These are phyloP conservation scores for Cataglyphis altisquamis DNA, from an alignment of 2,888 invertebrate species.

Conservation along the genomic window DNA sequence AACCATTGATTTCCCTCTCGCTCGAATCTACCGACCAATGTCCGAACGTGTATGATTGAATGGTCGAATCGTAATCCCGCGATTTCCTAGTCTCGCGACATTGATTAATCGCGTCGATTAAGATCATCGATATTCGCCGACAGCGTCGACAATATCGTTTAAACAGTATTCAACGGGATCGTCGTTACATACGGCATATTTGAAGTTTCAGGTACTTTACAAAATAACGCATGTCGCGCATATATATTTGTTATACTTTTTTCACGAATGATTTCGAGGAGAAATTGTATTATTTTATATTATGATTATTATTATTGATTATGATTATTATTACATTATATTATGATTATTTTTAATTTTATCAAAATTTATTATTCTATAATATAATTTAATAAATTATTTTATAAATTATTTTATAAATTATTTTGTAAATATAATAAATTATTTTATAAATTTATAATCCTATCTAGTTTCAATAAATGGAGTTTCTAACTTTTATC, in stretches of 20 bases:
- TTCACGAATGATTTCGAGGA: background rate
- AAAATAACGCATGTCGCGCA: background rate
- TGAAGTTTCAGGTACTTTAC: background rate
- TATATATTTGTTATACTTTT: background rate
- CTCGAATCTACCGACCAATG: constrained; percentile 62
- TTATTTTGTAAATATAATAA: no score
- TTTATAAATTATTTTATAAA: no score
- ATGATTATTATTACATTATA: background rate
- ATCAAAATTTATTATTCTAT: background rate
- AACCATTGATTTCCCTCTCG: constrained; percentile 71
- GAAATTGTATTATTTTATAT: background rate
- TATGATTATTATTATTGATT: background rate
- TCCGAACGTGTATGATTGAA: constrained; percentile 62
- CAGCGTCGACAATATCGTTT: background rate
- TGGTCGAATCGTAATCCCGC: constrained; percentile 42
- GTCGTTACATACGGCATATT: background rate
- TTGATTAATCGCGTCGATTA: constrained; percentile 71
- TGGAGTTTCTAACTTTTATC: background rate
- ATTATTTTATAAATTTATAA: no score
- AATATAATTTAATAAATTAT: no score
- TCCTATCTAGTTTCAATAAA: background rate
- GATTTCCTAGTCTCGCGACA: constrained; percentile 62
- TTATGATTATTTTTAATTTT: constrained; percentile 1
- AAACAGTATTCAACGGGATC: background rate
- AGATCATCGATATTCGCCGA: constrained; percentile 44